Conservation (phyloP, 2,888 invertebrate genomes). For the Melieria crassipennis region DNA sequence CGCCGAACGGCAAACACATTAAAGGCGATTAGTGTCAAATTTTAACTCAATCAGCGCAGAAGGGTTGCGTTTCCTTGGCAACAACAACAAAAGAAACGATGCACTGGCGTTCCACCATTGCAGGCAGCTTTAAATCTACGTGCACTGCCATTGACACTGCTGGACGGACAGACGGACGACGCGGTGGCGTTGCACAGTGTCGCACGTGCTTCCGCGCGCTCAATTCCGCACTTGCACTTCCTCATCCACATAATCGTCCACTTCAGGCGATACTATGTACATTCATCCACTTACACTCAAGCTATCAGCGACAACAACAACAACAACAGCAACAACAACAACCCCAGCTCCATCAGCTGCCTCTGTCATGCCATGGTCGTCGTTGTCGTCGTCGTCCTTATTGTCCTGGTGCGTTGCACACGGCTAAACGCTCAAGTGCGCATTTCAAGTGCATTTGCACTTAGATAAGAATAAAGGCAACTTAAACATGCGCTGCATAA, state of each 20-base stretch:
- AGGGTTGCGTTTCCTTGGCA: too few relatives aligned
- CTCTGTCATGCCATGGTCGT: too few relatives aligned
- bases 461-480: constrained; percentile 24
- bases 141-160: not conserved
- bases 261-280: constrained; percentile 9
- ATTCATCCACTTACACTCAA: constrained; percentile 10
- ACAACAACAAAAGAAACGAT: not conserved
- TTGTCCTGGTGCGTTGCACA: too few relatives aligned
- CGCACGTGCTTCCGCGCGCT: constrained; percentile 24
- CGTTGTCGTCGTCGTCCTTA: too few relatives aligned
- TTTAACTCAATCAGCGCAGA: too few relatives aligned
- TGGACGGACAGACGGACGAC: constrained; percentile 11
- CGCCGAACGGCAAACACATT: too few relatives aligned
- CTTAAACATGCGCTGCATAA: constrained; percentile 22
- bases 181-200: not conserved
- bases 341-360: not conserved
- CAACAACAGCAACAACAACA: not conserved
- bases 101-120: not conserved
- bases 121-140: not conserved
- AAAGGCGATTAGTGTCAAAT: too few relatives aligned
- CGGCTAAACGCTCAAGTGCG: constrained; percentile 8
- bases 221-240: constrained; percentile 27
- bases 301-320: not conserved
- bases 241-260: constrained; percentile 30
- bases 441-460: constrained; percentile 18